A percentile compares a stretch with the other conserved stretches of the same genome.
Conservation (phyloP, 1,140 invertebrate genomes). For the Papilio glaucus region DNA sequence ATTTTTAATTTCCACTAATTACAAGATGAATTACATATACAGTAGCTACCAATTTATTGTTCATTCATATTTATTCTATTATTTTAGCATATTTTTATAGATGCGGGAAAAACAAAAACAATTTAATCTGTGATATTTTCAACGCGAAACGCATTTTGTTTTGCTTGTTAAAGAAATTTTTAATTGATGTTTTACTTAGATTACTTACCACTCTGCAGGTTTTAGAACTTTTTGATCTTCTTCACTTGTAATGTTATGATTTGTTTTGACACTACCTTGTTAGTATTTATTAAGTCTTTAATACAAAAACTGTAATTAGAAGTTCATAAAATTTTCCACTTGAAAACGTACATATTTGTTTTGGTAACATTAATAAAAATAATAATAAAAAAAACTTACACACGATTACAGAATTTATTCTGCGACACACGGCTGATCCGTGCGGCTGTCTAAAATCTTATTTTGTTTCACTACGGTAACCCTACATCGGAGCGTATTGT, state of each 20-base stretch:
- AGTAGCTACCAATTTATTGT: background rate
- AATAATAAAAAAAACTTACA: constrained; percentile 56
- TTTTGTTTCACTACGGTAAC: constrained; percentile 58
- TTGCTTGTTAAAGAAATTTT: background rate
- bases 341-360: constrained; percentile 44
- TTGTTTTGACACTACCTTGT: constrained; percentile 24
- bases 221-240: constrained; percentile 10
- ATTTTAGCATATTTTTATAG: background rate
- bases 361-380: constrained; percentile 52
- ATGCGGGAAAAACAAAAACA: background rate
- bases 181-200: background rate
- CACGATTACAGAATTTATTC: constrained; percentile 60
- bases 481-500: background rate
- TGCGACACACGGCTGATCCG: constrained; percentile 65
- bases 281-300: background rate
- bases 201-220: constrained; percentile 19
- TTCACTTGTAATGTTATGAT: constrained; percentile 15
- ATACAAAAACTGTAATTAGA: constrained; percentile 8
- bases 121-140: background rate
- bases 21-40: too few species aligned
- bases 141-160: background rate
- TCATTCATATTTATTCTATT: background rate
- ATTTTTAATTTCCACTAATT: too few species aligned
- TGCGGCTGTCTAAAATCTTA: constrained; percentile 64
- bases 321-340: constrained; percentile 22